A percentile compares a stretch with the other conserved stretches of the same genome.
Conservation (phyloP, 1,140 invertebrate genomes). For the Brachionus calyciflorus region DNA sequence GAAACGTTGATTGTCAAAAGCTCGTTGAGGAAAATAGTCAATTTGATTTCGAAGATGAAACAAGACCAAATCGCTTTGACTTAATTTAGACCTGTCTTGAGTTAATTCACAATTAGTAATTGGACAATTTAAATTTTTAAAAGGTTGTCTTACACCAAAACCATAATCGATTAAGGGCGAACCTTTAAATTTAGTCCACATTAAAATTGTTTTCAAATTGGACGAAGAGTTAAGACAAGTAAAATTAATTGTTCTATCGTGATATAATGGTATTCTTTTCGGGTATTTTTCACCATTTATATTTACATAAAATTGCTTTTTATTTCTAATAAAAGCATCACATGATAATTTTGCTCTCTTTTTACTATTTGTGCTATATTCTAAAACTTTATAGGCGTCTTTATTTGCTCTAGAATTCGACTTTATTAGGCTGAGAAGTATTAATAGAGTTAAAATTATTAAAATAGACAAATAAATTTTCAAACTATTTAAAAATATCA, state of each 20-base stretch:
- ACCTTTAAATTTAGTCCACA: not conserved
- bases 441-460: too few species aligned
- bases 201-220: not conserved
- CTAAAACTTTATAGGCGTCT: too few species aligned
- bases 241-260: not conserved
- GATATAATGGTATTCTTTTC: not conserved
- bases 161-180: not conserved
- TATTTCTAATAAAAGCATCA: too few species aligned
- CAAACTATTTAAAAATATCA: too few species aligned
- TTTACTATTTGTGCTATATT: too few species aligned
- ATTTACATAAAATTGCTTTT: not conserved
- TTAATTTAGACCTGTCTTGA: not conserved
- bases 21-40: not conserved
- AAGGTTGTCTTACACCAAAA: not conserved
- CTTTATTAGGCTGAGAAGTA: too few species aligned
- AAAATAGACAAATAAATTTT: too few species aligned
- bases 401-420: too few species aligned
- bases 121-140: not conserved
- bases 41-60: not conserved
- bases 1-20: not conserved
- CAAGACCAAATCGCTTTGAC: not conserved
- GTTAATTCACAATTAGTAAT: conserved; percentile 3
- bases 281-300: not conserved
- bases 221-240: not conserved
- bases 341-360: too few species aligned